A percentile compares a stretch with the other conserved stretches of the same genome.
These are phyloP conservation scores for Apostichopus californicus DNA, from an alignment of 35 echinoderm and acorn worm genomes.

Conservation along the genomic window DNA sequence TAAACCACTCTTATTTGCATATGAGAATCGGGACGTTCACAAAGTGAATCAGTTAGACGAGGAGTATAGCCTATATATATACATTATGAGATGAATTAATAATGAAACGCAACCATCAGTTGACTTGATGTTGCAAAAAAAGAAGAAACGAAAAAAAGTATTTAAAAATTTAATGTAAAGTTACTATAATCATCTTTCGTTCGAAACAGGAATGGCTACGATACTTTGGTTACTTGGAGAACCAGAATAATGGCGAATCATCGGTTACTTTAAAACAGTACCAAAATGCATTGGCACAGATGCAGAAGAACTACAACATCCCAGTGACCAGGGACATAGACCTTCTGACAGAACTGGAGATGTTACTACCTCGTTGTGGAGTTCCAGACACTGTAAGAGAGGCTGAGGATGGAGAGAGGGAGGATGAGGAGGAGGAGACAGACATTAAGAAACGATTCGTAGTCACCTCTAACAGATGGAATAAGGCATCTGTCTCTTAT, in stretches of 20 bases:
- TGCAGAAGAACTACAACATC: constrained; percentile 34
- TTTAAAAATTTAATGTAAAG: neutral
- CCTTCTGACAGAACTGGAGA: constrained; percentile 1
- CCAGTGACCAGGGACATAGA: constrained; percentile 19
- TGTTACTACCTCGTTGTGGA: constrained; percentile 12
- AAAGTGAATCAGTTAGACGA: too few species aligned
- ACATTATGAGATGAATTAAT: too few species aligned
- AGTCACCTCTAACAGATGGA: neutral
- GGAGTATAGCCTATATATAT: too few species aligned
- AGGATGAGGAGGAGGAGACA: neutral
- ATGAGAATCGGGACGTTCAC: too few species aligned
- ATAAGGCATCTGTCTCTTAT: constrained; percentile 14
- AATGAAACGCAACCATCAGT: too few species aligned
- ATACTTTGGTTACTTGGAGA: constrained; percentile 10
- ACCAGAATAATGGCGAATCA: neutral
- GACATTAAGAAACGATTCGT: neutral
- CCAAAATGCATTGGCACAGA: neutral
- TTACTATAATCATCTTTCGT: neutral
- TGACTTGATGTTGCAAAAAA: too few species aligned
- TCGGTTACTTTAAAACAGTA: neutral
- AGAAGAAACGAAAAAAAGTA: too few species aligned
- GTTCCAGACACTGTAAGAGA: neutral
- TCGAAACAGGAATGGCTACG: constrained; percentile 12
- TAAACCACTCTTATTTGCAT: too few species aligned
- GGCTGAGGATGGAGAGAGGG: neutral